A percentile compares a stretch with the other conserved stretches of the same genome.
Conservation (phyloP, 2,888 invertebrate genomes). For the Merodon equestris region DNA sequence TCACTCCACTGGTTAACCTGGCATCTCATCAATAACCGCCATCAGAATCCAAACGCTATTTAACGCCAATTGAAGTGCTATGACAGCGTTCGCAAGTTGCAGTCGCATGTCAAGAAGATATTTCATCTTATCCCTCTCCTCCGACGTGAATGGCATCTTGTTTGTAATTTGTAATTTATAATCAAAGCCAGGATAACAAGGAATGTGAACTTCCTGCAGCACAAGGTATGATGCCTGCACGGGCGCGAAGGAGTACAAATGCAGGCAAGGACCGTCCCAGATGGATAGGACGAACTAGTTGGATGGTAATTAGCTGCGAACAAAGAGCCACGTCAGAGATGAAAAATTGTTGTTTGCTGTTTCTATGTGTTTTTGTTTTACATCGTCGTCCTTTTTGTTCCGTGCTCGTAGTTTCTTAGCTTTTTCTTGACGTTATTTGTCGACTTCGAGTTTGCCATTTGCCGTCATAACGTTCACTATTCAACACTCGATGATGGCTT, state of each 20-base stretch:
- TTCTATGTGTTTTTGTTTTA: constrained; percentile 18
- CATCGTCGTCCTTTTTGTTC: too few relatives aligned
- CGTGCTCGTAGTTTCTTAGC: too few relatives aligned
- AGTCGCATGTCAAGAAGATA: constrained; percentile 43
- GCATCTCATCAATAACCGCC: constrained; percentile 14
- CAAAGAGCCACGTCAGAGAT: constrained; percentile 57
- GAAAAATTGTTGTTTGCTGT: constrained; percentile 64
- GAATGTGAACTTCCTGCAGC: too few relatives aligned
- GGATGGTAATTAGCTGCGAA: constrained; percentile 64
- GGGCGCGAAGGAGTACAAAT: constrained; percentile 3
- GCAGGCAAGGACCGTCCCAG: background rate
- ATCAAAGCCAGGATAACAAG: constrained; percentile 25
- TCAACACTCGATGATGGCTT: constrained; percentile 49
- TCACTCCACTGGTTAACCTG: constrained; percentile 1
- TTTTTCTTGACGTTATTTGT: constrained; percentile 59
- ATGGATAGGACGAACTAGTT: background rate
- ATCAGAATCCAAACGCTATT: constrained; percentile 21
- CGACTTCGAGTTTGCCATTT: constrained; percentile 55
- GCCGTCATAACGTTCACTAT: constrained; percentile 64
- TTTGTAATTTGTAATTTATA: constrained; percentile 19
- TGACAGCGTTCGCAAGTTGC: constrained; percentile 32
- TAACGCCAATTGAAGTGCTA: constrained; percentile 26
- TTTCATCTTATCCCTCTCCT: constrained; percentile 27
- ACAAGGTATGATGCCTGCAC: too few relatives aligned
- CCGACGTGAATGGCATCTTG: background rate